Conservation (phyloP, 2,113 vertebrate genomes). For the Carollia perspicillata region DNA sequence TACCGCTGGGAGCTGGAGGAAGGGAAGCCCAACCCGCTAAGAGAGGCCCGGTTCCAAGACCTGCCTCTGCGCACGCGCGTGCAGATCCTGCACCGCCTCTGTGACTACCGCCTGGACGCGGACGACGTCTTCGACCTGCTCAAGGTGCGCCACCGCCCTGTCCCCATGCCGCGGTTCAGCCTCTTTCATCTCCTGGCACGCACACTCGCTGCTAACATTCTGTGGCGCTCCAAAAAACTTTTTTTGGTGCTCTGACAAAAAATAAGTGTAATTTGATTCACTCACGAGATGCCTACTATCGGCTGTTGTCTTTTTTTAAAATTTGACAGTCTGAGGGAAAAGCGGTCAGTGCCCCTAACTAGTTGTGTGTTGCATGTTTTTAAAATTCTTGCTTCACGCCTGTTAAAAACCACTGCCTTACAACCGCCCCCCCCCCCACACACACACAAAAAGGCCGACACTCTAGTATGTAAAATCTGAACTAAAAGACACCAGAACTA, state of each 20-base stretch:
- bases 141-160: constrained; percentile 85
- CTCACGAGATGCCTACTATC: background rate
- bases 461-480: background rate
- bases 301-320: background rate
- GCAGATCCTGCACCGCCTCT: constrained; percentile 95
- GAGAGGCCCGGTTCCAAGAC: constrained; percentile 89
- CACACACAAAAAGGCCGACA: rapidly evolving
- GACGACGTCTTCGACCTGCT: constrained; percentile 97
- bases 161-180: background rate
- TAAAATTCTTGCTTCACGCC: background rate
- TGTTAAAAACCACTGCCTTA: background rate
- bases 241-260: background rate
- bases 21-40: constrained; percentile 94
- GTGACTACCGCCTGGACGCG: constrained; percentile 96
- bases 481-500: background rate
- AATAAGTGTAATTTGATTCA: background rate
- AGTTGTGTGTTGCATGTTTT: background rate
- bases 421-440: background rate
- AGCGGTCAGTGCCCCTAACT: background rate
- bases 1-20: constrained; percentile 98
- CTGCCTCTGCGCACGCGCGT: constrained; percentile 91
- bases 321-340: background rate
- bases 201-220: background rate
- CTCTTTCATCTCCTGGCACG: background rate
- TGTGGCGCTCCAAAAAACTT: background rate